Evolutionary conservation across 2,113 vertebrate genomes (phyloP).

Genomic region (Actinemys pallida): DNA sequence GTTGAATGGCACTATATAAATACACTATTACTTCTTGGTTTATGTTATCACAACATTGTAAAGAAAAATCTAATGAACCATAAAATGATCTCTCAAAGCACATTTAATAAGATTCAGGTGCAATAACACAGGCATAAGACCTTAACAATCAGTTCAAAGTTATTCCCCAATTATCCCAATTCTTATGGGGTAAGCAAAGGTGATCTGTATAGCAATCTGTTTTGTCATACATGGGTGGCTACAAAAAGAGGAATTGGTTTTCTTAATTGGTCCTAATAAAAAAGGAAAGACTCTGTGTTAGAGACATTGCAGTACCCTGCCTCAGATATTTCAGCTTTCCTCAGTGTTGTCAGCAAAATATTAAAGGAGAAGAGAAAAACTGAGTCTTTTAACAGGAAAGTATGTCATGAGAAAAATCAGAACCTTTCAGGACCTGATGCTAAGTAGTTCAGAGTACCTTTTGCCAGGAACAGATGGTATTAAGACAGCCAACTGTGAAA

Average conservation of each 20-base stretch:
- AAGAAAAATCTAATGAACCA: neutral
- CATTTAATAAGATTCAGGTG: neutral
- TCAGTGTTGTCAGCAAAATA: neutral
- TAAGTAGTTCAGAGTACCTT: conserved; percentile 16
- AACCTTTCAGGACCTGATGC: neutral
- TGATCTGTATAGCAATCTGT: neutral
- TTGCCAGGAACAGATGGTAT: conserved; percentile 11
- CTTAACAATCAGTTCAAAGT: neutral
- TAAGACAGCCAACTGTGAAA: neutral
- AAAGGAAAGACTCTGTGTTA: neutral
- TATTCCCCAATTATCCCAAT: neutral
- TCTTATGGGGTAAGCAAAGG: neutral
- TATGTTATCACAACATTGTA: neutral
- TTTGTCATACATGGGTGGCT: neutral
- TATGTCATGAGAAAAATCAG: neutral
- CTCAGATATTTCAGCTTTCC: neutral
- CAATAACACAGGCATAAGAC: neutral
- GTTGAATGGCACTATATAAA: neutral
- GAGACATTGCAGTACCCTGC: neutral
- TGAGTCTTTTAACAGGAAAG: neutral
- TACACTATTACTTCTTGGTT: neutral
- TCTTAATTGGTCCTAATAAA: neutral
- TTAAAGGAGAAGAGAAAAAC: neutral
- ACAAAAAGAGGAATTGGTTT: neutral
- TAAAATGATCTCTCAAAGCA: neutral